Conservation (phyloP, 2,888 invertebrate species). For the Dasysyrphus tricinctus region DNA sequence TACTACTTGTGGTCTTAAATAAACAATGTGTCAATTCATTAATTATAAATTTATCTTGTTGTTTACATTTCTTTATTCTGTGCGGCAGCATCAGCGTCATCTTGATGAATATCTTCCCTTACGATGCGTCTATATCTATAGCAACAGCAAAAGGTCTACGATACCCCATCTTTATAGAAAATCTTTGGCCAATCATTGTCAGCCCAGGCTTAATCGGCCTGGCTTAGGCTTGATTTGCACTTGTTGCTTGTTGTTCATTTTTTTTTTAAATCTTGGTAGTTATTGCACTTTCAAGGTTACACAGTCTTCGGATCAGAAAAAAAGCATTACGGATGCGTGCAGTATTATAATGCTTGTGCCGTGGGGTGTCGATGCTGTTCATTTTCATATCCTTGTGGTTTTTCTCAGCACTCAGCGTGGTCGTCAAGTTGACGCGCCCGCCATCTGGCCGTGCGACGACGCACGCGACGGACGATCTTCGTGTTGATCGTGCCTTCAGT, state of each 20-base stretch:
- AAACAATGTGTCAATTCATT: too few species aligned
- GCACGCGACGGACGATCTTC: too few species aligned
- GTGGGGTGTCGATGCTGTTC: constrained; percentile 16
- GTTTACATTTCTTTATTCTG: too few species aligned
- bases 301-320: constrained; percentile 3
- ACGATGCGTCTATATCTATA: too few species aligned
- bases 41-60: too few species aligned
- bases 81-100: too few species aligned
- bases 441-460: neutral
- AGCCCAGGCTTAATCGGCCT: constrained; percentile 56
- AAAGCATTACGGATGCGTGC: constrained; percentile 33
- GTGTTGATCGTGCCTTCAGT: constrained; percentile 1
- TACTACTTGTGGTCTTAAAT: too few species aligned
- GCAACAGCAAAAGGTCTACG: too few species aligned
- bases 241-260: constrained; percentile 37
- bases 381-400: constrained; percentile 60
- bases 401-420: constrained; percentile 32
- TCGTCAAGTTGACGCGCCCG: neutral
- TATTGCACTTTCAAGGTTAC: constrained; percentile 73
- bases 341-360: constrained; percentile 39
- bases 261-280: constrained; percentile 53
- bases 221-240: constrained; percentile 56
- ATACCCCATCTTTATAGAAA: too few species aligned
- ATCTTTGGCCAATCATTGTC: constrained; percentile 24
- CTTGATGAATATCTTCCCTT: too few species aligned